phyloP scores from a whole-genome alignment of 2,888 invertebrate species.

The Pheosia tremula region DNA sequence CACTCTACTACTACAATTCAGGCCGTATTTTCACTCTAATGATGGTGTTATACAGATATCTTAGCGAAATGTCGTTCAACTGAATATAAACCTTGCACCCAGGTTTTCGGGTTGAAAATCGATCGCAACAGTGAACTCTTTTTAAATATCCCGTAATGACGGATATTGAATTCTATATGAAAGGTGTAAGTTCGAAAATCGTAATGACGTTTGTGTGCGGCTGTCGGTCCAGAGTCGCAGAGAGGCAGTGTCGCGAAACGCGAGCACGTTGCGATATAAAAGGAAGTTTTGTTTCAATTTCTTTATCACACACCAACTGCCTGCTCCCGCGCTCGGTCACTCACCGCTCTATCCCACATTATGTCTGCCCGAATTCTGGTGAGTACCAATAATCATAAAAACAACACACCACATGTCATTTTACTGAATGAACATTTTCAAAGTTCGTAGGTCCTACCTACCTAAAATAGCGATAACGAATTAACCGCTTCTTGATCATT shows the following conservation, averaged over 20 bases:
- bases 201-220: constrained; percentile 26
- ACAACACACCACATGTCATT: neutral
- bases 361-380: constrained; percentile 83
- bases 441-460: no score
- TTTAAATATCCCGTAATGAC: constrained; percentile 9
- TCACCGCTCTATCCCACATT: constrained; percentile 51
- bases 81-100: constrained; percentile 41
- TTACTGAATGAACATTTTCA: neutral
- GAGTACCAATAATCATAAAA: constrained; percentile 49
- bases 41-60: constrained; percentile 37
- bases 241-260: constrained; percentile 81
- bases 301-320: constrained; percentile 77
- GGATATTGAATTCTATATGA: constrained; percentile 40
- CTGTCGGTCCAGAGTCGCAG: constrained; percentile 55
- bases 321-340: constrained; percentile 68
- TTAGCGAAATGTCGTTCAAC: constrained; percentile 13
- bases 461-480: no score
- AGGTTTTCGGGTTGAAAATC: constrained; percentile 42
- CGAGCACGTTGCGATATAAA: constrained; percentile 82
- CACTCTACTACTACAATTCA: constrained; percentile 45
- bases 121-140: constrained; percentile 31
- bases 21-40: constrained; percentile 56
- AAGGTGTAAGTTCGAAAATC: constrained; percentile 44
- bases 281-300: constrained; percentile 81
- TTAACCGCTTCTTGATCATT: neutral